Conservation (phyloP, 2,113 vertebrate species). For the Telmatochromis sp. region DNA sequence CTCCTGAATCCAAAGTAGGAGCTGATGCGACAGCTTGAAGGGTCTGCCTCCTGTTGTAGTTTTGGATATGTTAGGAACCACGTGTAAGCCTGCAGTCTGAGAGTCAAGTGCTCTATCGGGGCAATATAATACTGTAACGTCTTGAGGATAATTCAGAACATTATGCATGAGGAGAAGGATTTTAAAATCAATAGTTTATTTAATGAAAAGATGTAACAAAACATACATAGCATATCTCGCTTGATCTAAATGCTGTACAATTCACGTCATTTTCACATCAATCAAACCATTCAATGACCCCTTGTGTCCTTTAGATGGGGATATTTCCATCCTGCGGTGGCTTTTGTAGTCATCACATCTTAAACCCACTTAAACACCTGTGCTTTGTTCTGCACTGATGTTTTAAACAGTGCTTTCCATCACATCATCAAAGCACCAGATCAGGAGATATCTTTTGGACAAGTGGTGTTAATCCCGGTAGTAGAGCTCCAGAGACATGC, state of each 20-base stretch:
- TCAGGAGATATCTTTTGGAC: background rate
- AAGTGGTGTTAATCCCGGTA: background rate
- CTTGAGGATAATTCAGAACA: background rate
- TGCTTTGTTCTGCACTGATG: background rate
- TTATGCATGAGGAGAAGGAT: background rate
- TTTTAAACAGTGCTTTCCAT: background rate
- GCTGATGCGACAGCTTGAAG: background rate
- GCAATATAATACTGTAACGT: background rate
- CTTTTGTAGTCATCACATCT: background rate
- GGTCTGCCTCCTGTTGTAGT: background rate
- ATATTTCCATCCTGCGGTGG: background rate
- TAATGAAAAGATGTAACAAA: background rate
- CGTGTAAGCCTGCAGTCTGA: background rate
- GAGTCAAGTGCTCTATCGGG: background rate
- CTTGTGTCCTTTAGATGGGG: background rate
- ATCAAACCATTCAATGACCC: background rate
- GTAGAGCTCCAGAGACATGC: background rate
- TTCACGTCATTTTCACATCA: background rate
- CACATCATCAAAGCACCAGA: background rate
- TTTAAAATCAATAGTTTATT: background rate
- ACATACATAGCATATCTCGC: background rate
- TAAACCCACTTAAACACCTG: background rate
- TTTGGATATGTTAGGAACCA: background rate
- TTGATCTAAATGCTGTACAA: background rate
- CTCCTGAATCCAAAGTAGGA: background rate